Evolutionary conservation across 2,797 vertebrate species (phyloP), one percentile per base, ranked within the genome.

Genomic region (Cossypha heuglini): DNA sequence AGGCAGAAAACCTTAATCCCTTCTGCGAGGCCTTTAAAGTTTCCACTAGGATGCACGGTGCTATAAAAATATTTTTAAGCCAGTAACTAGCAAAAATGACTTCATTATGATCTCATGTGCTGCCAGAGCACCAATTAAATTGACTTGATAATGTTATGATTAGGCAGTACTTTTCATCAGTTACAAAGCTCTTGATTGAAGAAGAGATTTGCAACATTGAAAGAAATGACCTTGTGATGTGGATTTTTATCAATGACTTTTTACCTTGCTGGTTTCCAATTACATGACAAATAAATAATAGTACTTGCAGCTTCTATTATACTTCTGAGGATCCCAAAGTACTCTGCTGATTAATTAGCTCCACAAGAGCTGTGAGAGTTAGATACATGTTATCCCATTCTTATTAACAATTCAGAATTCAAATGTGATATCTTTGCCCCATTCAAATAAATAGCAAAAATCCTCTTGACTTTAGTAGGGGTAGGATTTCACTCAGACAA

Each of bases 91-190:
- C 75, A 97, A 95, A 97, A 97, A 97, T 94, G 92, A 96, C 81
- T 93, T 97, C 88, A 92, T 95, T 97, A 94, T 95, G 97, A 97
- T 97, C 97, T 97, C 97, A 95, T 96, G 96, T 97, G 93, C 94
- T 97, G 95, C 93, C 88, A 96, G 86, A 95, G 93, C 95, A 97
- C 95, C 95, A 97, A 97, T 97, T 97, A 97, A 97, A 97, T 95
- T 97, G 97, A 92, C 95, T 96, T 97, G 96, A 96, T 96, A 97
- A 90, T 94, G 94, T 97, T 96, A 88, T 96, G 96, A 97, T 97
- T 97, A 97, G 94, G 64, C 81, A 88, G 85, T 84, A 96, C 89
- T 96, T 97, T 97, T 97, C 95, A 97, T 97, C 96, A 96, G 95
- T 96, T 96, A 94, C 95, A 96, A 94, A 94, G 94, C 95, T 94